These are phyloP conservation scores for Neopelma chrysocephalum DNA, from an alignment of 2,797 vertebrate species.

Conservation along the genomic window DNA sequence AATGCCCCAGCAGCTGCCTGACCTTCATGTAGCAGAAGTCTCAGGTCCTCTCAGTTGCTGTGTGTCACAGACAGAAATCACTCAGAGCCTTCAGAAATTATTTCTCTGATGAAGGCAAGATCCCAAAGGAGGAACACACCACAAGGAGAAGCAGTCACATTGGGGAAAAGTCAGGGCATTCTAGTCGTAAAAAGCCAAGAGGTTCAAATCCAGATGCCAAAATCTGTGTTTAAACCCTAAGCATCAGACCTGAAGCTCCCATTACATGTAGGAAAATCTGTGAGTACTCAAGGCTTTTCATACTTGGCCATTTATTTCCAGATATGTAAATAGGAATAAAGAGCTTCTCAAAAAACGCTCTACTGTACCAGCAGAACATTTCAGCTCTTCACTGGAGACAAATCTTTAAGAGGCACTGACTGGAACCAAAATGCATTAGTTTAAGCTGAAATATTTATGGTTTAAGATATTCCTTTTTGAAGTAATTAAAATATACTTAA, in stretches of 20 bases:
- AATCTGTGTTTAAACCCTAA: background rate
- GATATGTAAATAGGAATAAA: background rate
- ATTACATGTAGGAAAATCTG: background rate
- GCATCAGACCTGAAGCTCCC: background rate
- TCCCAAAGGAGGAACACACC: background rate
- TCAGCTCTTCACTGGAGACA: background rate
- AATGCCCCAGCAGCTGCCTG: slow-evolving; percentile 1
- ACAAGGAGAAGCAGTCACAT: background rate
- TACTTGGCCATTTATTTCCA: background rate
- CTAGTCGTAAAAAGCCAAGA: background rate
- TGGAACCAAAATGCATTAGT: slow-evolving; percentile 6
- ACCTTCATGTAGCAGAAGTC: background rate
- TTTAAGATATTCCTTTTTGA: background rate
- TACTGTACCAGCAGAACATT: background rate
- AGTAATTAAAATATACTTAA: slow-evolving; percentile 11
- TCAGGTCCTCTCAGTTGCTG: background rate
- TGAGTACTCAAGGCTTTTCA: background rate
- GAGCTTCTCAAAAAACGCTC: background rate
- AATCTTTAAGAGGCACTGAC: background rate
- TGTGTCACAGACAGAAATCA: background rate
- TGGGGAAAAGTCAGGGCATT: background rate
- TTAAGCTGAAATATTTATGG: background rate
- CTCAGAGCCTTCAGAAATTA: background rate
- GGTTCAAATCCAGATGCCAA: background rate
- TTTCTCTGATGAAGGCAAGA: background rate